A percentile compares a stretch with the other conserved stretches of the same genome.
Evolutionary conservation across 2,888 invertebrate species (phyloP).

Genomic region (Acrocyrtus sp.): DNA sequence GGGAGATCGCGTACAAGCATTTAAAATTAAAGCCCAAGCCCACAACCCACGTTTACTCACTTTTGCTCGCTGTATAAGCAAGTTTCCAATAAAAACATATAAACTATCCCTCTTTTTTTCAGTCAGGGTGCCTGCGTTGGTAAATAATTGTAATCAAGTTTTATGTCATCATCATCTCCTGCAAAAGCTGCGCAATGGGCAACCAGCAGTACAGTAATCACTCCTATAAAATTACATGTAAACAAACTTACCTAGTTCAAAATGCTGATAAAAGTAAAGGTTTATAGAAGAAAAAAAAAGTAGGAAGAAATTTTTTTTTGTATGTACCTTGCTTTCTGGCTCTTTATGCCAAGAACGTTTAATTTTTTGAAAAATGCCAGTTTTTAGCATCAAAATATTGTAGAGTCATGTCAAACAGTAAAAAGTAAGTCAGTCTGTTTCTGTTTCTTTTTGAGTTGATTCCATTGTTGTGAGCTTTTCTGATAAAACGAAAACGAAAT

Average conservation of each 20-base stretch:
- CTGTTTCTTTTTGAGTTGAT: too few species aligned
- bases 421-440: too few species aligned
- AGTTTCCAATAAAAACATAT: too few species aligned
- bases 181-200: too few species aligned
- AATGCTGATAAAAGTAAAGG: background rate
- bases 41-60: too few species aligned
- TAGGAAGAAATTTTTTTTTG: background rate
- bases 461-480: background rate
- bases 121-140: too few species aligned
- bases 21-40: too few species aligned
- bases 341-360: background rate
- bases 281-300: background rate
- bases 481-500: background rate
- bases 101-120: too few species aligned
- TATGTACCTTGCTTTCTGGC: background rate
- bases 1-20: too few species aligned
- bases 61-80: too few species aligned
- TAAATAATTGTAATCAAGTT: background rate
- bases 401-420: too few species aligned
- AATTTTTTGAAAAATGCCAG: background rate
- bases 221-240: background rate
- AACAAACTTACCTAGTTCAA: background rate
- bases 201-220: too few species aligned
- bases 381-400: background rate
- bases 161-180: background rate